Conservation (phyloP, 2,113 vertebrate genomes). For the Meleagris gallopavo region DNA sequence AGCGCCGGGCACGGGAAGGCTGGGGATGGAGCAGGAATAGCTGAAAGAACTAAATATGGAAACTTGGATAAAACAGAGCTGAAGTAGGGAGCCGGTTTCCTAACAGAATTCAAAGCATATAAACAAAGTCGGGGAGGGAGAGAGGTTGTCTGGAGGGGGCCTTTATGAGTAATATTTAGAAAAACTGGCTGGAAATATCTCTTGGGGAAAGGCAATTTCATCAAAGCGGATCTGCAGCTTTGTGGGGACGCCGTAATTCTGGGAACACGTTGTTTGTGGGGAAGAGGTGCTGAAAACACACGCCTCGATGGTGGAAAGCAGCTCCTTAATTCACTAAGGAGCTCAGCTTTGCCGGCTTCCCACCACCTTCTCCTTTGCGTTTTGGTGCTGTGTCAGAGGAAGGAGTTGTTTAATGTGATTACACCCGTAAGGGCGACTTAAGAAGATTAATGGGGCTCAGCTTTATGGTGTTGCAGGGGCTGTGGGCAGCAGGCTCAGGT, state of each 20-base stretch:
- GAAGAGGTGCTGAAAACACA: background rate
- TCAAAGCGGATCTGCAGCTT: background rate
- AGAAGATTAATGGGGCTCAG: slow-evolving; percentile 34
- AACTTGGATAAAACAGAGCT: slow-evolving; percentile 56
- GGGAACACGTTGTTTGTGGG: background rate
- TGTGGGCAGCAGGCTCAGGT: background rate
- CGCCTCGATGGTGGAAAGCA: rapidly evolving
- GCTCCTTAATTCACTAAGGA: background rate
- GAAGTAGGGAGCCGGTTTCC: slow-evolving; percentile 61
- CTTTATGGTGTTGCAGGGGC: background rate
- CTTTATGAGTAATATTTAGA: slow-evolving; percentile 48
- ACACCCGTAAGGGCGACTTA: background rate
- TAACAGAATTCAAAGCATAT: slow-evolving; percentile 57
- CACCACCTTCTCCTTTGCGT: background rate
- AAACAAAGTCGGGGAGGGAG: slow-evolving; percentile 56
- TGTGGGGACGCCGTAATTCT: background rate
- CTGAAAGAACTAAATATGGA: slow-evolving; percentile 71
- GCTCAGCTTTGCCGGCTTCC: background rate
- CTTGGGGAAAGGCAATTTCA: background rate
- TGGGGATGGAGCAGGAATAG: slow-evolving; percentile 42
- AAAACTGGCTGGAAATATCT: slow-evolving; percentile 17
- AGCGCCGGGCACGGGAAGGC: background rate
- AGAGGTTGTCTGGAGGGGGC: slow-evolving; percentile 57
- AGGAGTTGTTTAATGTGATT: background rate
- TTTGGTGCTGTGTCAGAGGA: background rate